These are phyloP conservation scores for Oeneis ivallda DNA, from an alignment of 2,888 invertebrate species.

Conservation along the genomic window DNA sequence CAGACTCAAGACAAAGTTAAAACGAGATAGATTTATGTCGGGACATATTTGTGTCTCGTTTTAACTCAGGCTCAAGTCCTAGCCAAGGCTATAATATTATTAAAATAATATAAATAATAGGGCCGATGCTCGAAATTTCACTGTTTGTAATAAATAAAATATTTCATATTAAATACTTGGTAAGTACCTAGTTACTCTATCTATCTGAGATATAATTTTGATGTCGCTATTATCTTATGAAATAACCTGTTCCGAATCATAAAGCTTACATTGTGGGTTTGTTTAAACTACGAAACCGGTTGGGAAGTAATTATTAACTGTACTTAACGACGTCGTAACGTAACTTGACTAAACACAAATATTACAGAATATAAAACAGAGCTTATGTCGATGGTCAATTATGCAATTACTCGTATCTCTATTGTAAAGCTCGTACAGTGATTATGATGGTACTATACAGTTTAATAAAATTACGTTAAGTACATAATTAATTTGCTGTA, in stretches of 20 bases:
- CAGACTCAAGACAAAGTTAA: too few relatives aligned
- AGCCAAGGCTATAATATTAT: too few relatives aligned
- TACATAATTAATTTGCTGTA: not conserved
- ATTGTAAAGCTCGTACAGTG: not conserved
- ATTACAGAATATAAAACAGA: slow-evolving; percentile 42
- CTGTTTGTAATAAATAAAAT: not conserved
- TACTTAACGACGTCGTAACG: slow-evolving; percentile 72
- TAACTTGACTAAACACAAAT: slow-evolving; percentile 63
- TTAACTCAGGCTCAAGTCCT: too few relatives aligned
- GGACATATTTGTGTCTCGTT: too few relatives aligned
- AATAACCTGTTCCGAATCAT: slow-evolving; percentile 56
- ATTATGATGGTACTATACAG: not conserved
- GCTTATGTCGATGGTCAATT: slow-evolving; percentile 36
- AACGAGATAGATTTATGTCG: too few relatives aligned
- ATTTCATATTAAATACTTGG: not conserved
- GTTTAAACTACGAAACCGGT: slow-evolving; percentile 72
- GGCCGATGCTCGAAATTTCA: not conserved
- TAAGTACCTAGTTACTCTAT: not conserved
- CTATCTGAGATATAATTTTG: slow-evolving; percentile 14
- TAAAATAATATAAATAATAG: too few relatives aligned
- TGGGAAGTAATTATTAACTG: slow-evolving; percentile 76
- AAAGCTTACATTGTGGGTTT: slow-evolving; percentile 61
- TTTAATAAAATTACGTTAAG: not conserved
- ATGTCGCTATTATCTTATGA: slow-evolving; percentile 41
- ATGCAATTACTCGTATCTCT: slow-evolving; percentile 29